Conservation (phyloP, 2,113 vertebrate species). For the Thunnus maccoyii region DNA sequence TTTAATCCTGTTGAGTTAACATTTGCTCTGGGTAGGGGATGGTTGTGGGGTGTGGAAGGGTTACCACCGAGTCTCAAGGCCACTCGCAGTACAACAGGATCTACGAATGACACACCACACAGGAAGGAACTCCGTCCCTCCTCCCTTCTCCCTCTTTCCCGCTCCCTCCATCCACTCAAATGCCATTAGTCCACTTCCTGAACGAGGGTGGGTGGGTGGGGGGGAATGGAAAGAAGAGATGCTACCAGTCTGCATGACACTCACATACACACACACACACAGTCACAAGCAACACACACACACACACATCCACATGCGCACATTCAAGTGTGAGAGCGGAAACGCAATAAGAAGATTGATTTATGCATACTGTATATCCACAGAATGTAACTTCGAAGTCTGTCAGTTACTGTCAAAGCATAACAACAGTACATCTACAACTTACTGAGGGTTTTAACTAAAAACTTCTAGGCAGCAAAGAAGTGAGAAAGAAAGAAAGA, state of each 20-base stretch:
- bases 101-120: conserved; percentile 70
- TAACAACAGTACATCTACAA: not conserved
- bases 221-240: conserved; percentile 67
- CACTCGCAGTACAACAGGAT: conserved; percentile 63
- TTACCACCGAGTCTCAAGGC: conserved; percentile 56
- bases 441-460: not conserved
- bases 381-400: not conserved
- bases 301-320: conserved; percentile 7
- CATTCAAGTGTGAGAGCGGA: conserved; percentile 13
- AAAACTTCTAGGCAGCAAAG: not conserved
- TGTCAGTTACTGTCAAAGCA: conserved; percentile 21
- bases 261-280: not conserved
- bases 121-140: conserved; percentile 76
- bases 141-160: conserved; percentile 74
- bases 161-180: conserved; percentile 85
- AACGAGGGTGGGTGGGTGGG: conserved; percentile 78
- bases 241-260: conserved; percentile 48
- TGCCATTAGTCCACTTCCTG: conserved; percentile 93
- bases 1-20: not conserved
- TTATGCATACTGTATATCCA: conserved; percentile 19
- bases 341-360: conserved; percentile 38
- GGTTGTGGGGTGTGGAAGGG: not conserved
- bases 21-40: not conserved
- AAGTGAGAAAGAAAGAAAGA: conserved; percentile 13
- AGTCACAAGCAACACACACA: conserved; percentile 13